A percentile compares a stretch with the other conserved stretches of the same genome.
Evolutionary conservation across 1,140 invertebrate genomes (phyloP).

Genomic region (Solenopsis fugax): DNA sequence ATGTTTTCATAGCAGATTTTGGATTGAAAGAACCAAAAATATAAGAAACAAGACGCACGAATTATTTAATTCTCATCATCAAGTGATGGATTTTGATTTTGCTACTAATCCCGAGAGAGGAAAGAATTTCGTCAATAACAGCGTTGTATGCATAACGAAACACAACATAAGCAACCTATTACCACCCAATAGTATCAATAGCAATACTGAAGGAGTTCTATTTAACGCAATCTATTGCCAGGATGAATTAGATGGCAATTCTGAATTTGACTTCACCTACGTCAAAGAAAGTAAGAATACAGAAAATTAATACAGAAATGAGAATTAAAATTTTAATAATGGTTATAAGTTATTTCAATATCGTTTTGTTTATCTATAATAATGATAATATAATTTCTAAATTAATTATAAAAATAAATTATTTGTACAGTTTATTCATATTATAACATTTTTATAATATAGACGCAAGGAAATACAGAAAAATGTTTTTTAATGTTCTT

Average conservation of each 20-base stretch:
- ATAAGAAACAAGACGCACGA: too few relatives aligned
- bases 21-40: too few relatives aligned
- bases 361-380: too few relatives aligned
- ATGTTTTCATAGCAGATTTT: too few relatives aligned
- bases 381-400: too few relatives aligned
- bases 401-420: too few relatives aligned
- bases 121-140: background rate
- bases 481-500: too few relatives aligned
- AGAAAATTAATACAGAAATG: background rate
- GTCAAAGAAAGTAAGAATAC: background rate
- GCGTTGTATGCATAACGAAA: background rate
- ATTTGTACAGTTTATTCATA: too few relatives aligned
- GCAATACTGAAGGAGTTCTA: background rate
- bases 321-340: background rate
- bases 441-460: too few relatives aligned
- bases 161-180: background rate
- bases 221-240: background rate
- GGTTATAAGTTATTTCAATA: background rate
- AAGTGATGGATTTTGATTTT: background rate
- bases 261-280: background rate
- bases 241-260: background rate
- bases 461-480: too few relatives aligned
- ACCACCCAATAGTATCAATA: background rate
- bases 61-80: background rate
- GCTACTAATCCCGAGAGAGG: background rate